Conservation (phyloP, 2,113 vertebrate species). For the Gopherus evgoodei region DNA sequence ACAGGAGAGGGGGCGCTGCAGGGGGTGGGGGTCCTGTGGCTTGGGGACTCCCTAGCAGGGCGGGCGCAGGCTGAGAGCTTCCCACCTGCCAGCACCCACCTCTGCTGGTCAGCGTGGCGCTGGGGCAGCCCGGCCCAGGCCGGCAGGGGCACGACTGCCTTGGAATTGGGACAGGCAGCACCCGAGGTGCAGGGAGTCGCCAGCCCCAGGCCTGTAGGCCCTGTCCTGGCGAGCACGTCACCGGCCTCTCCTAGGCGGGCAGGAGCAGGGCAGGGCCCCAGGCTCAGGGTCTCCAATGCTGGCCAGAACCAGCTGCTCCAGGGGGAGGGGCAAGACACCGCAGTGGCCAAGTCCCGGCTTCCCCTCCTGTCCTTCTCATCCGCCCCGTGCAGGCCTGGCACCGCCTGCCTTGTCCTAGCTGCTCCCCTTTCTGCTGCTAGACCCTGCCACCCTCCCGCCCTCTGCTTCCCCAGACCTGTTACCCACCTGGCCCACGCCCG, state of each 20-base stretch:
- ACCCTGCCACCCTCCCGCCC: neutral
- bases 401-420: too few species aligned
- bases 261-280: neutral
- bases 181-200: neutral
- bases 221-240: neutral
- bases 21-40: neutral
- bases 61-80: neutral
- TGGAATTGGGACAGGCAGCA: neutral
- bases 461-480: too few species aligned
- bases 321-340: neutral
- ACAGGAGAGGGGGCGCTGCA: neutral
- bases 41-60: accelerated
- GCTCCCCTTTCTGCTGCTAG: neutral
- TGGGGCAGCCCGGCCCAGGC: neutral
- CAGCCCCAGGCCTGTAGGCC: neutral
- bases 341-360: neutral
- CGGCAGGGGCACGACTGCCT: neutral
- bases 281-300: neutral
- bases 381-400: neutral
- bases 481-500: too few species aligned
- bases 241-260: neutral
- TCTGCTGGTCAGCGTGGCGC: neutral
- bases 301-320: neutral
- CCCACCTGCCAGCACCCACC: neutral
- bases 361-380: neutral